Evolutionary conservation across 2,113 vertebrate genomes (phyloP), one percentile per base, ranked within the genome.

Genomic region (Sinocyclocheilus anophthalmus): DNA sequence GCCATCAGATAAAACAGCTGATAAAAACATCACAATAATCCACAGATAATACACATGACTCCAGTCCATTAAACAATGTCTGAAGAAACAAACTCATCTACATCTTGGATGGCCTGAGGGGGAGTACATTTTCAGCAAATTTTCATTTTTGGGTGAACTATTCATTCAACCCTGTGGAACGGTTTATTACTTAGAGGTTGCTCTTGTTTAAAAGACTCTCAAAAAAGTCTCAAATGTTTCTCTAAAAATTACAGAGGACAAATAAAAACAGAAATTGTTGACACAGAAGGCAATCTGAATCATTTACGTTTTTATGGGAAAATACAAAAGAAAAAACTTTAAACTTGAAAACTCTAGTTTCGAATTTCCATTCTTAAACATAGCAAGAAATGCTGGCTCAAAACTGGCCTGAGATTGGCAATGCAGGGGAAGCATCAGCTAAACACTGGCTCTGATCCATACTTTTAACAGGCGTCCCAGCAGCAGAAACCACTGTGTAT

Each of bases 401-500:
- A 55, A 69, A 70, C 26, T 45, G 14, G 22, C 33, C 33, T 53
- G 81, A 72, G 45, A 72, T 55, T 83, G 81, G 81, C 81, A 53
- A 72, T 22, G 81, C 81, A 61, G 75, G 59, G 61, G 18, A 24
- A 37, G 26, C 63, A 73, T 72, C 79, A 55, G 85, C 42, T 55
- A 55, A 70, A 80, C 37, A 59, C 48, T 88, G 88, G 85, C 81
- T 69, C 82, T 78, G 82, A 53, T 69, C 76, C 22, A 65, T 67
- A 75, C 78, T 78, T 87, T 85, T 80, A 86, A 86, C 69, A 88
- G 57, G 61, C 22, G 20, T 72, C 82, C 80, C n/a, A 79, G 75
- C 53, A 88, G 53, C 72, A 88, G 81, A 69, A 88, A 86, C 69
- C 30, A 55, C 63, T 83, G 81, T 85, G 85, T 57, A 84, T 87